phyloP scores from a whole-genome alignment of 2,888 invertebrate species.

The Temnothorax unifasciatus region DNA sequence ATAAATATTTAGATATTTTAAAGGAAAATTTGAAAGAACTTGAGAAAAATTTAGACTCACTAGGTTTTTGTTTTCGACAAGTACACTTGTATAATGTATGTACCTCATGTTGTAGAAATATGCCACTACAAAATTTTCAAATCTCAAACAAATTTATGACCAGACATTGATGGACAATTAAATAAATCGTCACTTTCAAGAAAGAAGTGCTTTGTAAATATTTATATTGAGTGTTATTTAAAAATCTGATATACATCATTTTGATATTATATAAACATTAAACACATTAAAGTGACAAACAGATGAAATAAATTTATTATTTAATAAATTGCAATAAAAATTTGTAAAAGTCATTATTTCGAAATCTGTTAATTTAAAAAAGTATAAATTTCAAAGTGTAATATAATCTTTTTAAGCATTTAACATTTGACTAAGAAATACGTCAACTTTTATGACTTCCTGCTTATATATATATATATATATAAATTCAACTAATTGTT shows the following conservation, averaged over 20 bases:
- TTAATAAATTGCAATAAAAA: neutral
- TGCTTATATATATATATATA: neutral
- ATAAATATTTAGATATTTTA: neutral
- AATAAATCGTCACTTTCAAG: no score
- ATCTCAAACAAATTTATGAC: no score
- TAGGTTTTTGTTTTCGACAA: no score
- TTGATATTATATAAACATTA: no score
- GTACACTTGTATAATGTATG: no score
- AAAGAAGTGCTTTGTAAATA: no score
- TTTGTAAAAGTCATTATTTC: neutral
- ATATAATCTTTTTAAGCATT: neutral
- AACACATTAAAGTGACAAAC: no score
- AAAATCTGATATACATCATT: no score
- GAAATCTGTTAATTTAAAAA: neutral
- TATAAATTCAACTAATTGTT: constrained; percentile 37
- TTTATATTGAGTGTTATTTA: no score
- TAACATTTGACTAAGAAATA: neutral
- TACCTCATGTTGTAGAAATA: no score
- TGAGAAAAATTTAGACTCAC: neutral
- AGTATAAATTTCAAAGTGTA: neutral
- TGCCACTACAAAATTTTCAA: no score
- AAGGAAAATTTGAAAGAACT: neutral
- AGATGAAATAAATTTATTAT: neutral
- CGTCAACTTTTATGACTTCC: neutral
- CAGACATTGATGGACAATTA: no score